Evolutionary conservation across 2,888 invertebrate genomes (phyloP), one percentile per base, ranked within the genome.

Genomic region (Tachystola acroxantha): DNA sequence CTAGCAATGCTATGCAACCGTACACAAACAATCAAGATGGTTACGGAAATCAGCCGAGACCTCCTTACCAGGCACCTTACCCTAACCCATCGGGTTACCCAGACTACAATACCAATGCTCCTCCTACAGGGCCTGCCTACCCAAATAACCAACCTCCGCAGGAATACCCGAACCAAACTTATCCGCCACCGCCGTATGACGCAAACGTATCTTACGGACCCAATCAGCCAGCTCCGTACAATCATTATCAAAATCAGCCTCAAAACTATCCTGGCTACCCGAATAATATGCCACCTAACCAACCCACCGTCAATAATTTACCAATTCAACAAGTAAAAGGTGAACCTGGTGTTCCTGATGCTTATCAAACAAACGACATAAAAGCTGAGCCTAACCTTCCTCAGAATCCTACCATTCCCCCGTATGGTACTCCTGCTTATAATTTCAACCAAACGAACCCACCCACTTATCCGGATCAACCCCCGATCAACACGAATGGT

Each of bases 11-110:
- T 4, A 47, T 75, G 19, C 70, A 71, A 42, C 73, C 80, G 0
- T 81, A 73, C 45, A 52, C 69, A 10, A 67, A 64, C 36, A 77
- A 68, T 39, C 77, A 73, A 50, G 76, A 78, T 24, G 64, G 61
- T 32, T 85, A 72, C 39, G 54, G 50, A 7, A 73, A 67, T 39
- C 78, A 72, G 43, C 73, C 61, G 26, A 58, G 81, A 35, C 72
- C 78, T 1, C 70, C 71, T 3, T 81, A 71, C 44, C 74, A 64
- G 40, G 55, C 43, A 26, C 36, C 44, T 12, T 43, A 50, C 37
- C 48, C 53, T 10, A 71, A 68, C 42, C 62, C 69, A 25, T 64
- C 74, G 10, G 66, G 64, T 6, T 82, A 68, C 49, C 51, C 74
- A n/a, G 69, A 78, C 32, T 82, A 70, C 43, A 75, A 71, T 41